phyloP scores from a whole-genome alignment of 2,797 vertebrate genomes.

The Glyptemys insculpta region DNA sequence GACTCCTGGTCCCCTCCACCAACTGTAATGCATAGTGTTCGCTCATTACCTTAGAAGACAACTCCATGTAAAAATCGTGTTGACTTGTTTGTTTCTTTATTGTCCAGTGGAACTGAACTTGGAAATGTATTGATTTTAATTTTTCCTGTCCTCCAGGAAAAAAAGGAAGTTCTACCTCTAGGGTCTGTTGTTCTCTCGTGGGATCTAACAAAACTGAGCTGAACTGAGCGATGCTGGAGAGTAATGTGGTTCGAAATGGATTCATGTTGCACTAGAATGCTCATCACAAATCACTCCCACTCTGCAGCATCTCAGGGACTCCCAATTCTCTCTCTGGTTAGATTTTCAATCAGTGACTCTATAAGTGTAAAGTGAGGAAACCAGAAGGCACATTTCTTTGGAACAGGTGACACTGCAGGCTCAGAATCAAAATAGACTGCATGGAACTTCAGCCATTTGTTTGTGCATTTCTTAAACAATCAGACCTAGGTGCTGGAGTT shows the following conservation, averaged over 20 bases:
- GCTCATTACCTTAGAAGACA: neutral
- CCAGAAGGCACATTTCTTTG: neutral
- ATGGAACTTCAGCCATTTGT: neutral
- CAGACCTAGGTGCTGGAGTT: accelerated
- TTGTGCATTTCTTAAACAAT: neutral
- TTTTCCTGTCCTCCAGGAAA: neutral
- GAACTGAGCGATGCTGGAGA: neutral
- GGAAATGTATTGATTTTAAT: neutral
- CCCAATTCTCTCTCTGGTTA: neutral
- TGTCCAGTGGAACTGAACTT: neutral
- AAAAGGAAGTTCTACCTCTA: neutral
- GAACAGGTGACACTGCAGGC: neutral
- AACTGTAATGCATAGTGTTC: neutral
- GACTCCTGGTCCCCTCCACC: neutral
- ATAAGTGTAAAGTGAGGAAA: neutral
- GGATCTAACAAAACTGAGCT: neutral
- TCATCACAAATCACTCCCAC: neutral
- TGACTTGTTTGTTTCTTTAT: neutral
- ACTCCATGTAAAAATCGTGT: neutral
- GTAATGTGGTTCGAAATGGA: neutral
- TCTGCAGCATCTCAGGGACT: neutral
- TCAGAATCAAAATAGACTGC: neutral
- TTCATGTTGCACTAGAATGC: neutral
- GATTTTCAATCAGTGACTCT: neutral
- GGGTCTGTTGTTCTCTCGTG: neutral